A percentile compares a stretch with the other conserved stretches of the same genome.
These are phyloP conservation scores for Drosophila mojavensis DNA, from an alignment of 1,140 invertebrate genomes.

Conservation along the genomic window DNA sequence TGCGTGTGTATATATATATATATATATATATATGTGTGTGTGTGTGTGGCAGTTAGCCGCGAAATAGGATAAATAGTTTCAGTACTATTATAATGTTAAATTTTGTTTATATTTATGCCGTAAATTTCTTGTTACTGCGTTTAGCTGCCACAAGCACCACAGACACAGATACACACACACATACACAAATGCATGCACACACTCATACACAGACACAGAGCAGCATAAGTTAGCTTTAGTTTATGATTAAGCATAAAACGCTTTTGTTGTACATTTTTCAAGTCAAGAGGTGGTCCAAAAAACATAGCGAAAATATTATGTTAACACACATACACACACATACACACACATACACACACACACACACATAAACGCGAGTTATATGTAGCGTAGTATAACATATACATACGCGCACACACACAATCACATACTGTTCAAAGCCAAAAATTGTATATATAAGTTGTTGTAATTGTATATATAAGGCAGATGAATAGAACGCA, in stretches of 20 bases:
- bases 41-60: not conserved
- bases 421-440: slow-evolving; percentile 29
- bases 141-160: not conserved
- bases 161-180: slow-evolving; percentile 1
- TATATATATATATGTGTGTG: not conserved
- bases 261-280: slow-evolving; percentile 37
- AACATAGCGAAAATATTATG: slow-evolving; percentile 17
- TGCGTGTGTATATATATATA: not conserved
- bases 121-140: slow-evolving; percentile 11
- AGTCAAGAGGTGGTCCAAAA: slow-evolving; percentile 34
- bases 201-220: not conserved
- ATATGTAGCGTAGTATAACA: slow-evolving; percentile 3
- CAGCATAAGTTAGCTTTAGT: slow-evolving; percentile 44
- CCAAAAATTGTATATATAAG: slow-evolving; percentile 41
- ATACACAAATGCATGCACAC: not conserved
- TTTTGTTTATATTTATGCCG: slow-evolving; percentile 12
- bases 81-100: slow-evolving; percentile 14
- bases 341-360: not conserved
- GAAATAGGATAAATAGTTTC: slow-evolving; percentile 1
- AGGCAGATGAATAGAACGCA: not conserved
- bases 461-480: not conserved
- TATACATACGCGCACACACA: not conserved
- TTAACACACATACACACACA: slow-evolving; percentile 5
- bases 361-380: not conserved
- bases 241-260: slow-evolving; percentile 26